Evolutionary conservation across 2,113 vertebrate species (phyloP).

Genomic region (Myotis yumanensis): DNA sequence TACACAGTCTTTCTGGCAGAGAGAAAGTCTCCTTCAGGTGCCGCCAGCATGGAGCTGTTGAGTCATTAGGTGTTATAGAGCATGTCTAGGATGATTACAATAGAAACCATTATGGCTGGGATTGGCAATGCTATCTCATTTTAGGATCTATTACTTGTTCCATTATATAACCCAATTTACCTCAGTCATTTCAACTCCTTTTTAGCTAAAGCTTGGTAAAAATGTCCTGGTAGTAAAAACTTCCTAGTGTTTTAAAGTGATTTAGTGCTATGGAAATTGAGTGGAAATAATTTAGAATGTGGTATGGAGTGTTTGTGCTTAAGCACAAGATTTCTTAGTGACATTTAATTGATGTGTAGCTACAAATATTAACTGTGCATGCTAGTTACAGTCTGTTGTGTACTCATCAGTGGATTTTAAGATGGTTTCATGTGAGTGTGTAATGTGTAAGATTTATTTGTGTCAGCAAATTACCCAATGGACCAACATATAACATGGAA

Average conservation of each 20-base stretch:
- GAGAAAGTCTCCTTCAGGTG: not conserved
- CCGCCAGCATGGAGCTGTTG: constrained; percentile 43
- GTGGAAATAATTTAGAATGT: not conserved
- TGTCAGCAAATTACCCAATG: not conserved
- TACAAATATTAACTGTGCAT: not conserved
- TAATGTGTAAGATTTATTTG: not conserved
- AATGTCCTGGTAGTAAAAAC: not conserved
- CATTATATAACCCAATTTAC: constrained; percentile 23
- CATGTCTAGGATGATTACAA: constrained; percentile 41
- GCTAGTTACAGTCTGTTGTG: not conserved
- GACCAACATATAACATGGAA: not conserved
- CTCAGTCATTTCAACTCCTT: not conserved
- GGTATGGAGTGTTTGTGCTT: not conserved
- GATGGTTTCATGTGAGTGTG: not conserved
- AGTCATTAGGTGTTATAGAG: constrained; percentile 24
- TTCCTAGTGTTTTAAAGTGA: not conserved
- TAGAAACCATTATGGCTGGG: constrained; percentile 22
- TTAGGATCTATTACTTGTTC: constrained; percentile 48
- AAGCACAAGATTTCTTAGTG: not conserved
- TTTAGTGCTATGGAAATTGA: not conserved
- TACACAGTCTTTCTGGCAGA: constrained; percentile 50
- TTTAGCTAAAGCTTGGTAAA: not conserved
- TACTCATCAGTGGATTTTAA: not conserved
- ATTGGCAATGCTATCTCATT: constrained; percentile 22
- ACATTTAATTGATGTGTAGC: not conserved